These are phyloP conservation scores for Buathra laborator DNA, from an alignment of 2,888 invertebrate genomes.

Conservation along the genomic window DNA sequence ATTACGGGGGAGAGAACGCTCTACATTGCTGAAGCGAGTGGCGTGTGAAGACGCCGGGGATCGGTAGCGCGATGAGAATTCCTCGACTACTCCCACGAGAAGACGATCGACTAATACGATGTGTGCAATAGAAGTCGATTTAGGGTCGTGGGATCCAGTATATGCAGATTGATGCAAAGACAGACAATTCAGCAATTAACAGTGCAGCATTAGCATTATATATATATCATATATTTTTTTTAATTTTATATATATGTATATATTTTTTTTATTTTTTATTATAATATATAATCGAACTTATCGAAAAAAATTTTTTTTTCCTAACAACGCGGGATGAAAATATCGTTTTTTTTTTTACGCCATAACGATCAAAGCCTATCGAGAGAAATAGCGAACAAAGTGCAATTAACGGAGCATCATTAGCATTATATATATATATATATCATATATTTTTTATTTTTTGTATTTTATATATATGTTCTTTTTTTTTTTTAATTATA, in stretches of 20 bases:
- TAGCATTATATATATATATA: too few relatives aligned
- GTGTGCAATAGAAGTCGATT: background rate
- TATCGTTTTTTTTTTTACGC: conserved; percentile 12
- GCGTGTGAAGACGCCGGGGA: background rate
- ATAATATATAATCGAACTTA: too few relatives aligned
- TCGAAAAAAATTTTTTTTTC: too few relatives aligned
- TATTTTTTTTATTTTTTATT: too few relatives aligned
- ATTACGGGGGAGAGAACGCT: background rate
- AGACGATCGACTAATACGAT: conserved; percentile 11
- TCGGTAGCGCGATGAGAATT: background rate
- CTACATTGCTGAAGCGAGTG: conserved; percentile 7
- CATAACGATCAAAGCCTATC: conserved; percentile 23
- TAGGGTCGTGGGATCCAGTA: conserved; percentile 22
- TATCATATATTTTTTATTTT: too few relatives aligned
- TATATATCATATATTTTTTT: too few relatives aligned
- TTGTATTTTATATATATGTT: too few relatives aligned
- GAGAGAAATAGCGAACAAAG: background rate
- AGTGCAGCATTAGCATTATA: background rate
- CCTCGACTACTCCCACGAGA: conserved; percentile 29
- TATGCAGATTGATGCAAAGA: background rate
- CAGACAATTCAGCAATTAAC: background rate
- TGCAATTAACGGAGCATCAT: too few relatives aligned
- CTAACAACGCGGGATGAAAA: too few relatives aligned
- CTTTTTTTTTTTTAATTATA: too few relatives aligned
- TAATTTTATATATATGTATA: too few relatives aligned